Percentiles rank a stretch among this genome's conserved stretches.
Conservation (phyloP, 2,113 vertebrate genomes). For the Brachirus orientalis region DNA sequence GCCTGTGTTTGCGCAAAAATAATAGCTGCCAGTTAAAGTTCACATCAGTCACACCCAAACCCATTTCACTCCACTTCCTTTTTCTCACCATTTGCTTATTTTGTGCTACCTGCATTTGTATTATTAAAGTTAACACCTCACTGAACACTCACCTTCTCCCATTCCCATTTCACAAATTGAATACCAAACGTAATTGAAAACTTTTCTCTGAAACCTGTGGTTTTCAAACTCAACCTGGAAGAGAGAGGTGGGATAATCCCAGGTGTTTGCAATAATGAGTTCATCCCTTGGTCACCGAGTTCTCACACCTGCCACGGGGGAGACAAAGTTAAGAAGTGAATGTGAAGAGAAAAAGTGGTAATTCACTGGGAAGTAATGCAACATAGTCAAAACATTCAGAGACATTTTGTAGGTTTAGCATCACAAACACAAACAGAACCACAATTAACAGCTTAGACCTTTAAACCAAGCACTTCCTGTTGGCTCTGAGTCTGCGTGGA, state of each 20-base stretch:
- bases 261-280: slow-evolving; percentile 50
- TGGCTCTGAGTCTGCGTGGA: slow-evolving; percentile 8
- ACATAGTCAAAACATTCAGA: neutral
- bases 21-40: too few species aligned
- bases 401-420: neutral
- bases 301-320: slow-evolving; percentile 64
- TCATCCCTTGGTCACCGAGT: slow-evolving; percentile 57
- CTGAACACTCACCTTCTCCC: slow-evolving; percentile 11
- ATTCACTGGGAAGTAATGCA: neutral
- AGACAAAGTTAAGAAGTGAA: neutral
- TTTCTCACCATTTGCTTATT: neutral
- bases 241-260: slow-evolving; percentile 65
- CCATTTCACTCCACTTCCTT: too few species aligned
- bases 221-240: slow-evolving; percentile 64
- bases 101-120: neutral
- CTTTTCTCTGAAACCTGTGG: slow-evolving; percentile 43
- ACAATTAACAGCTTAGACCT: slow-evolving; percentile 6
- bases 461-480: slow-evolving; percentile 13
- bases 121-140: slow-evolving; percentile 8
- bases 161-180: slow-evolving; percentile 54
- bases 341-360: neutral
- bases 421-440: neutral
- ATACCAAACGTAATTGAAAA: slow-evolving; percentile 42
- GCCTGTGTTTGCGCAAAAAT: too few species aligned
- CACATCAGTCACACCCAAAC: too few species aligned